Evolutionary conservation across 2,113 vertebrate species (phyloP), one percentile per base, ranked within the genome.

Genomic region (Boulengeromyrus knoepffleri): DNA sequence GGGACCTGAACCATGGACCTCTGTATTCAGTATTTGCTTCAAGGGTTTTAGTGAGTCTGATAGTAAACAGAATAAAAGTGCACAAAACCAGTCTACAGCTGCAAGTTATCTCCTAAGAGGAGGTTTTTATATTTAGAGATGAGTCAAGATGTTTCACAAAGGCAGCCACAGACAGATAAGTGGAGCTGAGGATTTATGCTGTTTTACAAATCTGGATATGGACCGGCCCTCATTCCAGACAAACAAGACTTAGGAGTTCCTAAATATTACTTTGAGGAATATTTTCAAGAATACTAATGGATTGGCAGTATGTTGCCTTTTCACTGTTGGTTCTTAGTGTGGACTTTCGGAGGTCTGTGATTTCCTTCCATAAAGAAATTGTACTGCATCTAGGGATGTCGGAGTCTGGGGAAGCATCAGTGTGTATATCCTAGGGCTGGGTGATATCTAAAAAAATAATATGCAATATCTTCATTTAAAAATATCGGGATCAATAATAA

Each of bases 11-110:
- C 56, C n/a, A n/a, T n/a, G 1, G 56, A 58, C 56, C 56, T 58
- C 6, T 58, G 24, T 24, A 89, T 58, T 53, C 42, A 50, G 42
- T 36, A 53, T 70, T 66, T 19, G 58, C 62, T 50, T 36, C 45
- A 50, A 77, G 31, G 27, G 62, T 70, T 9, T 86, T 66, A 90
- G 15, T 42, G 85, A 50, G 36, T 86, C 27, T 39, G 56, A 70
- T 53, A 85, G 56, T 85, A 58, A 56, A 39, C 45, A 10, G 42
- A 90, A 87, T 77, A 21, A 87, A 90, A 87, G 84, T 45, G 27
- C 39, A 90, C 3, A 52, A 58, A 49, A 10, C 84, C 9, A 15
- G 31, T 89, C 46, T 89, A 66, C 47, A 52, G 58, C 47, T 50
- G 74, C 45, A 58, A 52, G 17, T 42, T 70, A 85, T 39, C 45